Conservation (phyloP, 1,140 invertebrate species). For the Sitophilus oryzae region DNA sequence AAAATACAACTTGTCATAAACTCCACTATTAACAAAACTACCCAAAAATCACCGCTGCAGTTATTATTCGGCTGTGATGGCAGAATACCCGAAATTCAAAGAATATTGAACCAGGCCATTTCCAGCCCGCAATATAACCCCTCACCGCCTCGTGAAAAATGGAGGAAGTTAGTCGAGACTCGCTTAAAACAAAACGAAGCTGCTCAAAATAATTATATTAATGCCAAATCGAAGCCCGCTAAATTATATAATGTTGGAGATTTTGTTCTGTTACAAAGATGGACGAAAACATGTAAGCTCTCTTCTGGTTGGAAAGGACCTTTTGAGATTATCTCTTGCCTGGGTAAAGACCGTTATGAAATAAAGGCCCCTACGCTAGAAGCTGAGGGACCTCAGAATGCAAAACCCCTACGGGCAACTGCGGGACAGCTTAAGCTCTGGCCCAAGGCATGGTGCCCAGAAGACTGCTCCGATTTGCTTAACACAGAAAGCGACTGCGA, state of each 20-base stretch:
- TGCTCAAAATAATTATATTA: background rate
- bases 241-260: background rate
- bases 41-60: constrained; percentile 2
- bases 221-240: background rate
- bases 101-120: background rate
- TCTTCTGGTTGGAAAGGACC: background rate
- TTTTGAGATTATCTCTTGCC: background rate
- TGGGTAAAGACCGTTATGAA: background rate
- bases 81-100: background rate
- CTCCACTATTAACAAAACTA: no score
- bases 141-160: no score
- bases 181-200: background rate
- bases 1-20: no score
- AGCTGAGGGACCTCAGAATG: background rate
- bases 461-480: background rate
- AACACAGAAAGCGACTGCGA: no score
- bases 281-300: background rate
- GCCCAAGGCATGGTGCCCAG: background rate
- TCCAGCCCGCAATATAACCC: background rate
- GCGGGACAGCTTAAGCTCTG: background rate
- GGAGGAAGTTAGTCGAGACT: background rate
- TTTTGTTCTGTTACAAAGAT: background rate
- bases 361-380: no score
- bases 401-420: background rate
- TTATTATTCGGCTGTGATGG: constrained; percentile 6